Base-by-base conservation (phyloP, 64 coral and sea anemone species). In the Astreopora myriophthalma region DNA sequence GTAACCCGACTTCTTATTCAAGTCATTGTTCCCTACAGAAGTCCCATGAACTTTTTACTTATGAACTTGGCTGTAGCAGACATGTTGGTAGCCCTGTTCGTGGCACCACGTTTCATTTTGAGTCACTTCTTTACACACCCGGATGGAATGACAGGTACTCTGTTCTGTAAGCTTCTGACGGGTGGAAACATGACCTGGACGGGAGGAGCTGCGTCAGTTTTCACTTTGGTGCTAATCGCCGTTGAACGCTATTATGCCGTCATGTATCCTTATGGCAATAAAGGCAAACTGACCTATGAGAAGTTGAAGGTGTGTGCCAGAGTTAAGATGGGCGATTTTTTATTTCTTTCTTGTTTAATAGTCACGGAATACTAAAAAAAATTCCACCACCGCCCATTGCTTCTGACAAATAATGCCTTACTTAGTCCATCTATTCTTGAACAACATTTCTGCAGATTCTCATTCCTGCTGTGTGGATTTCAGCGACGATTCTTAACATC, bases 171-270 rank as follows among this genome's bases (percentile, higher is more conserved):
- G 57, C 34, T 83, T 17, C 22, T 83, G 57, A 83, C 79, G 0
- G 79, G 79, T 24, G 55, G 79, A 4, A 83, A 65, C n/a, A 25
- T 83, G 6, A 38, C 57, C 5, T 83, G 79, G 79, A 64, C 55
- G 1, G 79, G 79, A 6, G 79, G 52, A 24, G 57, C 57, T 64
- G 57, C 55, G 2, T 82, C 79, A 17, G 79, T 63, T 8, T 82
- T 64, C 17, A 82, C 52, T 26, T 28, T 82, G 14, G 79, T 82
- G 19, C 55, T 11, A 7, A 82, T 82, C 51, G 79, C 79, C 23
- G 37, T 82, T 82, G 79, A 82, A 38, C 52, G 79, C 19, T 82
- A 82, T 29, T 64, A 63, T 38, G 79, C 79, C 25, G 79, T 82
- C 16, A 82, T 82, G 79, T 26, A 63, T 38, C 79, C 52, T 1